These are phyloP conservation scores for Corythornis leucogaster DNA, from an alignment of 2,797 vertebrate genomes.

Conservation along the genomic window DNA sequence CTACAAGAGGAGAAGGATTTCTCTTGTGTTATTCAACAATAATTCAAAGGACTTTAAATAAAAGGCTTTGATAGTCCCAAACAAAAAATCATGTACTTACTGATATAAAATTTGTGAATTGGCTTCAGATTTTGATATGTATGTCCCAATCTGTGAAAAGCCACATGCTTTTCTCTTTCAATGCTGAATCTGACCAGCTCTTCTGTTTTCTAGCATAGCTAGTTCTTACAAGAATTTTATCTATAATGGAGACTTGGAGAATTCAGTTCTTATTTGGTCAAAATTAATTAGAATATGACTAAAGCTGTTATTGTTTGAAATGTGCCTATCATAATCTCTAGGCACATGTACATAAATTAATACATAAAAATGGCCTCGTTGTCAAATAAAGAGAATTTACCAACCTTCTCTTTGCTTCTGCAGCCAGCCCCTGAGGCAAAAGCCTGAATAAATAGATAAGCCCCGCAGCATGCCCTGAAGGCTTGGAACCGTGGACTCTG, in stretches of 20 bases:
- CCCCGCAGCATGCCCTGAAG: conserved; percentile 7
- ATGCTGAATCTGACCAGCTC: background rate
- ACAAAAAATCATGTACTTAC: background rate
- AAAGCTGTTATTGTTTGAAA: background rate
- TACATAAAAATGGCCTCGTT: conserved; percentile 3
- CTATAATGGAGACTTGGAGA: background rate
- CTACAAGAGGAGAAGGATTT: background rate
- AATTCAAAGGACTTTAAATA: background rate
- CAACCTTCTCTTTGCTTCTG: background rate
- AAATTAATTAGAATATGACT: conserved; percentile 10
- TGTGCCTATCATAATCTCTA: conserved; percentile 1
- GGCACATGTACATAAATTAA: conserved; percentile 27
- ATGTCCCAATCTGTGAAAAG: background rate
- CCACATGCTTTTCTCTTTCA: rapidly evolving
- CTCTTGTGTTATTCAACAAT: background rate
- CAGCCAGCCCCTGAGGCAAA: background rate
- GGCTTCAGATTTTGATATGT: background rate
- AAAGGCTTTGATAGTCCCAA: background rate
- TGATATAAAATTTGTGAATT: background rate
- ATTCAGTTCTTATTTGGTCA: background rate
- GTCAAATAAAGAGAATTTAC: background rate
- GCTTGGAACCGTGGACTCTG: background rate
- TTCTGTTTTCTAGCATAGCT: background rate
- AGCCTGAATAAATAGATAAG: conserved; percentile 55
- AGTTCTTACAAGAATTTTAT: background rate